Conservation (phyloP, 2,888 invertebrate species). For the Phalera bucephala region DNA sequence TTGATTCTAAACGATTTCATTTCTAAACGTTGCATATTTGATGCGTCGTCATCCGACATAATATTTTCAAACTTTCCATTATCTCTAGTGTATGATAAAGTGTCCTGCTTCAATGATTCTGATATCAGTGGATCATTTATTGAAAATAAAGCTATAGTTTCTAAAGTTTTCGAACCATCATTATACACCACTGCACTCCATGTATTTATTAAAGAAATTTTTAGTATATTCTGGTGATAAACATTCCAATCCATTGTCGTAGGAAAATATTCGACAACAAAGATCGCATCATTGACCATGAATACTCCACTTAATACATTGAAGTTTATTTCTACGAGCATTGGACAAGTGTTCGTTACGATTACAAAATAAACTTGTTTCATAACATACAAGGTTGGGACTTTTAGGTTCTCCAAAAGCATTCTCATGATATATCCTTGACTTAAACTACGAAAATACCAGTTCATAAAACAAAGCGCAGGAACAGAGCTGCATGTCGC, state of each 20-base stretch:
- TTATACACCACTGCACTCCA: neutral
- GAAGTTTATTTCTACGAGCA: conserved; percentile 30
- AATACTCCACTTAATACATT: conserved; percentile 24
- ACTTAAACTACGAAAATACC: conserved; percentile 36
- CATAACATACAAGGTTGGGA: conserved; percentile 33
- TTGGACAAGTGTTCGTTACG: conserved; percentile 23
- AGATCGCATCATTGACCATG: conserved; percentile 7
- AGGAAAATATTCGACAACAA: conserved; percentile 12
- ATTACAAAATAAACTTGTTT: conserved; percentile 41
- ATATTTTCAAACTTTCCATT: neutral
- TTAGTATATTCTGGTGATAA: conserved; percentile 19
- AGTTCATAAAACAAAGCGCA: conserved; percentile 21
- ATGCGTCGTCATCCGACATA: neutral
- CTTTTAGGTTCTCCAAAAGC: conserved; percentile 30
- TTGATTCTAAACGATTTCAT: neutral
- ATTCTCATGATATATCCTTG: conserved; percentile 38
- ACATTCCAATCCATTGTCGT: conserved; percentile 23
- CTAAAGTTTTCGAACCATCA: neutral
- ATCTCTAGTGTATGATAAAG: neutral
- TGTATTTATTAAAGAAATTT: neutral
- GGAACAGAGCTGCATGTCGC: conserved; percentile 4
- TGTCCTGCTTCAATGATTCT: neutral
- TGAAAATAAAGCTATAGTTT: neutral
- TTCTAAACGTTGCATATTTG: neutral
- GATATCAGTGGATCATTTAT: no score